phyloP scores from a whole-genome alignment of 2,888 invertebrate genomes.

The Chorisops tibialis region DNA sequence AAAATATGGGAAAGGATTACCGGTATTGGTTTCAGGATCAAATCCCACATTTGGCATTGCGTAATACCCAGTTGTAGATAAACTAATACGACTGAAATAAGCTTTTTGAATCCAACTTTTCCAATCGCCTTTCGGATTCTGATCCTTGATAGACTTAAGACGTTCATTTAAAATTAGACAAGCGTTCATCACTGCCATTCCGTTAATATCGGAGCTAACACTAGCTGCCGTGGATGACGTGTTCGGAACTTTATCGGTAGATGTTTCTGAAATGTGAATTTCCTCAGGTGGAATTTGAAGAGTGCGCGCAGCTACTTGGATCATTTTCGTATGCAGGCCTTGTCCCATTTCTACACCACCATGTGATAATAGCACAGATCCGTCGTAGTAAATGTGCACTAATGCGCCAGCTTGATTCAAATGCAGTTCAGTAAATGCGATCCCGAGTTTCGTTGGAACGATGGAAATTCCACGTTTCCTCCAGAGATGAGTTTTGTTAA shows the following conservation, averaged over 20 bases:
- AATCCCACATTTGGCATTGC: conserved; percentile 72
- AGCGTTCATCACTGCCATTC: conserved; percentile 84
- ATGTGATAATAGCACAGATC: conserved; percentile 82
- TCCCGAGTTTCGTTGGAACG: conserved; percentile 81
- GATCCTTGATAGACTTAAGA: conserved; percentile 68
- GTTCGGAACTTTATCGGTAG: conserved; percentile 89
- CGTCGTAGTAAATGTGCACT: conserved; percentile 81
- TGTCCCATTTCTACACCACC: conserved; percentile 97
- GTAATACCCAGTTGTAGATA: conserved; percentile 82
- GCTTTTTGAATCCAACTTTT: conserved; percentile 77
- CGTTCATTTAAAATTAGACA: conserved; percentile 72
- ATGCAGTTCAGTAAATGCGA: conserved; percentile 68
- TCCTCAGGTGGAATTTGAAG: conserved; percentile 67
- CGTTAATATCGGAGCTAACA: conserved; percentile 83
- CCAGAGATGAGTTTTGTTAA: conserved; percentile 77
- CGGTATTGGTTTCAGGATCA: conserved; percentile 66
- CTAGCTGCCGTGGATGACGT: conserved; percentile 88
- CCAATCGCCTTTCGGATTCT: conserved; percentile 77
- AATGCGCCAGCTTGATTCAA: conserved; percentile 86
- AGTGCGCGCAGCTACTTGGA: conserved; percentile 78
- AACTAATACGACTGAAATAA: conserved; percentile 70
- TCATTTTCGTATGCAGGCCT: conserved; percentile 93
- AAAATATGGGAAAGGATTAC: conserved; percentile 77
- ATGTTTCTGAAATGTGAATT: conserved; percentile 78
- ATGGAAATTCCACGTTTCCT: conserved; percentile 81